Evolutionary conservation across 2,888 invertebrate genomes (phyloP).

Genomic region (Apamea crenata): DNA sequence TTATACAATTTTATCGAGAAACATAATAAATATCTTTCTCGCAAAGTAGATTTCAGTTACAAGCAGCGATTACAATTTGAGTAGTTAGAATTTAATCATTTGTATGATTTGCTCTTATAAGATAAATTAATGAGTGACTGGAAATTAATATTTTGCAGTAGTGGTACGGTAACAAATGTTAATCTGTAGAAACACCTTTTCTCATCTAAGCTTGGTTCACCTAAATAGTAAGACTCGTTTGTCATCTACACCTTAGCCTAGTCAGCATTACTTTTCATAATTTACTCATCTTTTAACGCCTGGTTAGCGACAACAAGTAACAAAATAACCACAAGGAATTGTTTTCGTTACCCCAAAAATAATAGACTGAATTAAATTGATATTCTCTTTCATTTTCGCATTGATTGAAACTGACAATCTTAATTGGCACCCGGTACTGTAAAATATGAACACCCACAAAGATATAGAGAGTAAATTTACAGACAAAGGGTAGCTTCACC

Average conservation of each 20-base stretch:
- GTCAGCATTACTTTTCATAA: background rate
- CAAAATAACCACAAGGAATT: background rate
- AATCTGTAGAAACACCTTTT: background rate
- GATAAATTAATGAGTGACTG: background rate
- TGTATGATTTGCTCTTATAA: background rate
- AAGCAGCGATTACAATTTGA: background rate
- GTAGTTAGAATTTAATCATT: background rate
- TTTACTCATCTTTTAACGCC: background rate
- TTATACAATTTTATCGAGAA: no score
- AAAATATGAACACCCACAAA: conserved; percentile 57
- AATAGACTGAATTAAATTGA: background rate
- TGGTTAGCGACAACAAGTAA: background rate
- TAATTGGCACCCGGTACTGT: conserved; percentile 49
- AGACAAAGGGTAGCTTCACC: conserved; percentile 74
- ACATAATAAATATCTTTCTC: background rate
- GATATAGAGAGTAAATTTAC: conserved; percentile 65
- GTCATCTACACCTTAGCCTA: background rate
- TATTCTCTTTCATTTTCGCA: conserved; percentile 39
- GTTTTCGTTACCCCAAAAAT: background rate
- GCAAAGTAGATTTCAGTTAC: background rate
- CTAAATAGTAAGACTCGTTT: background rate
- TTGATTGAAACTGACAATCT: conserved; percentile 41
- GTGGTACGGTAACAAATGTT: background rate
- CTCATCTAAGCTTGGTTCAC: background rate
- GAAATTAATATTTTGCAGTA: background rate